Evolutionary conservation across 1,140 invertebrate genomes (phyloP).

Genomic region (Helicoverpa zea): DNA sequence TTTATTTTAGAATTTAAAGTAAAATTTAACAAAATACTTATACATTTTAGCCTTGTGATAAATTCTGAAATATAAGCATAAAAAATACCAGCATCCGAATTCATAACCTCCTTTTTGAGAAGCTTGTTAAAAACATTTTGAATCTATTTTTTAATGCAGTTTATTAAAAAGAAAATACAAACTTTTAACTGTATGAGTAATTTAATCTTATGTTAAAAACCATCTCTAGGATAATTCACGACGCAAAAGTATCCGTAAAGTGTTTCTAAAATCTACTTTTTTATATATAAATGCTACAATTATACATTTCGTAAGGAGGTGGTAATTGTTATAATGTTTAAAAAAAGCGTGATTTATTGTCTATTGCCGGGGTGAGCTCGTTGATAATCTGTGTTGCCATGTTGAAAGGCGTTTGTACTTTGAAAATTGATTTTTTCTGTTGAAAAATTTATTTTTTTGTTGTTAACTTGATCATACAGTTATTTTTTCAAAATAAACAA

Average conservation of each 20-base stretch:
- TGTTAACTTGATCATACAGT: not conserved
- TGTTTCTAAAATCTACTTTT: conserved; percentile 3
- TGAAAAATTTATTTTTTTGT: not conserved
- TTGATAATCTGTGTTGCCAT: conserved; percentile 27
- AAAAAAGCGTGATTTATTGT: conserved; percentile 36
- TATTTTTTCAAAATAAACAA: not conserved
- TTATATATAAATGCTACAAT: conserved; percentile 19
- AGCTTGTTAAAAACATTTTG: no score
- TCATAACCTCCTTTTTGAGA: no score
- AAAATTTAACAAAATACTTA: no score
- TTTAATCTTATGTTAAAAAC: not conserved
- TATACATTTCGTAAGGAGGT: conserved; percentile 9
- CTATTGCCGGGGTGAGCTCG: conserved; percentile 34
- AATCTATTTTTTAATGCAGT: not conserved
- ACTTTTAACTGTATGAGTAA: not conserved
- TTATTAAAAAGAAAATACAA: conserved; percentile 3
- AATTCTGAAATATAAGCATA: not conserved
- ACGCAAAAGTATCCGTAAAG: not conserved
- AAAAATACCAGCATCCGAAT: not conserved
- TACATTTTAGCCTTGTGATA: no score
- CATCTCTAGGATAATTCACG: no score
- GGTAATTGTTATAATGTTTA: not conserved
- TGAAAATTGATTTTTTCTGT: not conserved
- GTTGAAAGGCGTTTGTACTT: not conserved
- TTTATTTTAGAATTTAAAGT: no score